phyloP scores from a whole-genome alignment of 2,113 vertebrate species.

The Brachirus orientalis region DNA sequence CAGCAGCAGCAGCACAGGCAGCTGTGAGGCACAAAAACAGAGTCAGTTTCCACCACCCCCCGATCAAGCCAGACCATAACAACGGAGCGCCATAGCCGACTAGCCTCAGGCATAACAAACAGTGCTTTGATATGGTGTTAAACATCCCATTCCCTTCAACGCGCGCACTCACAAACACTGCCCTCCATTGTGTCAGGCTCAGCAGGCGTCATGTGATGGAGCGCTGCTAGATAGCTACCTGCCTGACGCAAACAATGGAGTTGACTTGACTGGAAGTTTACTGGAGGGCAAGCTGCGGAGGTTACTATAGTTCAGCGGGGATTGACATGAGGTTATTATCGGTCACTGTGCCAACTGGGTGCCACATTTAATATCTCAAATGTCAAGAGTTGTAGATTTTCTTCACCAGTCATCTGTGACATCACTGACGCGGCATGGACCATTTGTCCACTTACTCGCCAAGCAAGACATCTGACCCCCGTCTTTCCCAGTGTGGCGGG shows the following conservation, averaged over 20 bases:
- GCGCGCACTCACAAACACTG: slow-evolving; percentile 57
- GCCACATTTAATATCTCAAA: background rate
- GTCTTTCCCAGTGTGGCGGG: too few species aligned
- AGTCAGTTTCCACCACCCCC: slow-evolving; percentile 39
- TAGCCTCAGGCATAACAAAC: slow-evolving; percentile 75
- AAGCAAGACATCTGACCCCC: background rate
- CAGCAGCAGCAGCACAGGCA: slow-evolving; percentile 43
- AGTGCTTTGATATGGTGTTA: slow-evolving; percentile 78
- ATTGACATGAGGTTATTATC: slow-evolving; percentile 1
- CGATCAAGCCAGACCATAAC: slow-evolving; percentile 64
- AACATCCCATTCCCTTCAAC: slow-evolving; percentile 73
- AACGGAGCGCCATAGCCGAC: slow-evolving; percentile 48
- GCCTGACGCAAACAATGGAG: slow-evolving; percentile 71
- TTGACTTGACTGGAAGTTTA: slow-evolving; percentile 54
- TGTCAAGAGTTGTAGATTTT: background rate
- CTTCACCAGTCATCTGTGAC: background rate
- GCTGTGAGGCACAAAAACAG: slow-evolving; percentile 56
- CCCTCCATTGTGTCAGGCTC: slow-evolving; percentile 74
- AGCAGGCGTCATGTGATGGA: slow-evolving; percentile 73
- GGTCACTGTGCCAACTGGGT: background rate
- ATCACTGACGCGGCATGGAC: background rate
- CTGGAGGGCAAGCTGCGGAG: slow-evolving; percentile 45
- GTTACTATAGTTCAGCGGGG: slow-evolving; percentile 67
- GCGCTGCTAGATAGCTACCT: slow-evolving; percentile 69
- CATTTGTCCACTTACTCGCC: background rate